These are phyloP conservation scores for Hemithea aestivaria DNA, from an alignment of 2,888 invertebrate genomes.

Conservation along the genomic window DNA sequence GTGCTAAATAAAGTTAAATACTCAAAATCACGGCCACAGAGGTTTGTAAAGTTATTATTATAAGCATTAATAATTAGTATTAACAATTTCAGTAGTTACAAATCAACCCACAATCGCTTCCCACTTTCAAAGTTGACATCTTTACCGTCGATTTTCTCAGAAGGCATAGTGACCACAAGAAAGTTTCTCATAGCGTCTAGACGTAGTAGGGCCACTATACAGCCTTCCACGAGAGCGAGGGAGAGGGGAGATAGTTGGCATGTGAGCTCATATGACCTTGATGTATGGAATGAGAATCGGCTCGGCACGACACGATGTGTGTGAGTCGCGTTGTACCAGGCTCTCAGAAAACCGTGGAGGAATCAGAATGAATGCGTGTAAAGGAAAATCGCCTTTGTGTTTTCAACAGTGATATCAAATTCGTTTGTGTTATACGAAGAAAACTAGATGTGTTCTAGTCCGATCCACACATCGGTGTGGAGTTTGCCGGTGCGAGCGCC, in stretches of 20 bases:
- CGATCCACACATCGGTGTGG: constrained; percentile 29
- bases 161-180: constrained; percentile 54
- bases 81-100: constrained; percentile 1
- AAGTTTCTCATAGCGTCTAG: constrained; percentile 59
- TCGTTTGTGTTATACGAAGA: constrained; percentile 14
- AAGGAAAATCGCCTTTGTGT: constrained; percentile 26
- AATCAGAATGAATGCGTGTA: not conserved
- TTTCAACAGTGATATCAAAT: constrained; percentile 9
- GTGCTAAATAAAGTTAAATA: too few species aligned
- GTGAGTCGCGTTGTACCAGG: constrained; percentile 65
- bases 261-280: constrained; percentile 60
- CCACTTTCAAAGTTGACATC: constrained; percentile 26
- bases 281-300: constrained; percentile 61
- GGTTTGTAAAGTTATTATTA: too few species aligned
- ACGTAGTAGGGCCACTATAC: constrained; percentile 38
- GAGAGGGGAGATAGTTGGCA: constrained; percentile 44
- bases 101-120: constrained; percentile 15
- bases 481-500: constrained; percentile 4
- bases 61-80: too few species aligned
- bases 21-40: too few species aligned
- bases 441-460: constrained; percentile 29
- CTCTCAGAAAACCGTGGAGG: constrained; percentile 47
- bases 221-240: constrained; percentile 40
- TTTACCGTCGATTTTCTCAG: constrained; percentile 38
- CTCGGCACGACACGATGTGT: constrained; percentile 57